Percentiles rank a stretch among this genome's conserved stretches.
Evolutionary conservation across 2,113 vertebrate species (phyloP).

Genomic region (Microcebus lehilahytsara): DNA sequence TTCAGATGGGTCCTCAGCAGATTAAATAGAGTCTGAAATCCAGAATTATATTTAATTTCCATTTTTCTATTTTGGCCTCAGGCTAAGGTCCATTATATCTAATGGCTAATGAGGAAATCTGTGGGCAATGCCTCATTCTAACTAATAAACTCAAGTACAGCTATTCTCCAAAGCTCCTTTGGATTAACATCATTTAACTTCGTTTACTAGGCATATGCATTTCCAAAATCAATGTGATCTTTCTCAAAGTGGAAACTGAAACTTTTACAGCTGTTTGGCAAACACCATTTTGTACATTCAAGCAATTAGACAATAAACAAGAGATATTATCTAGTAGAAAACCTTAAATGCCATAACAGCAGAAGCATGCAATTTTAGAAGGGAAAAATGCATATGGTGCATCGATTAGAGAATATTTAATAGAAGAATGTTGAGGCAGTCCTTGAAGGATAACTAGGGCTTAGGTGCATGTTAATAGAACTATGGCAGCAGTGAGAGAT

Average conservation of each 20-base stretch:
- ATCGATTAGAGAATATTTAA: not conserved
- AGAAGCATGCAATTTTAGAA: not conserved
- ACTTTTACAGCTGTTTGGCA: not conserved
- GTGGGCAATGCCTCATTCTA: not conserved
- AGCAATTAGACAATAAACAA: not conserved
- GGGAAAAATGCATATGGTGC: not conserved
- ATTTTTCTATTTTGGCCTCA: conserved; percentile 35
- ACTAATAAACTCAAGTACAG: not conserved
- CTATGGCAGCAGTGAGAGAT: not conserved
- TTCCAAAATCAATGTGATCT: not conserved
- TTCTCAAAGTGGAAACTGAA: not conserved
- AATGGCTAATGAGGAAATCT: conserved; percentile 6
- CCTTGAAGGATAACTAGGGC: not conserved
- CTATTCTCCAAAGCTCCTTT: not conserved
- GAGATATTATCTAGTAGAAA: not conserved
- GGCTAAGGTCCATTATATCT: not conserved
- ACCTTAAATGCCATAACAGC: not conserved
- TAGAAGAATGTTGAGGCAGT: not conserved
- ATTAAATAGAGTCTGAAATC: not conserved
- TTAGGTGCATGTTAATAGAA: not conserved
- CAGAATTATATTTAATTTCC: conserved; percentile 12
- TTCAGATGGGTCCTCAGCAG: not conserved
- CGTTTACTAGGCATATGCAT: not conserved
- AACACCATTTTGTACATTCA: not conserved
- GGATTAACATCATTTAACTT: not conserved